Base-by-base conservation (phyloP, 1,140 invertebrate genomes). In the Ostrea edulis region DNA sequence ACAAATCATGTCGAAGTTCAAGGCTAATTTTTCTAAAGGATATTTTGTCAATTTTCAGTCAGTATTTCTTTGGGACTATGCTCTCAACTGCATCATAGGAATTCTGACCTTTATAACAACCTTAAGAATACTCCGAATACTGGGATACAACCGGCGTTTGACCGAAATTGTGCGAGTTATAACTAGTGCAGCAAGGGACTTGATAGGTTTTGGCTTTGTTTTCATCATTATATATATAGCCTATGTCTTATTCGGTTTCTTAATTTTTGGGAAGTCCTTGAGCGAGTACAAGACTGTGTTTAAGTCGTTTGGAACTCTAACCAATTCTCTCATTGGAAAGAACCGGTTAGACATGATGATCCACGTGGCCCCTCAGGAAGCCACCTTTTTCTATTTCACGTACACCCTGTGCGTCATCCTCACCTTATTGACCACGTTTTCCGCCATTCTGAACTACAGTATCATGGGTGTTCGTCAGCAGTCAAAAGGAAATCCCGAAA, bases 341-440 rank as follows among this genome's bases (percentile, higher is more conserved):
- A 97, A 97, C 93, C 96, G 97, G 92, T 97, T 97, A 91, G 94
- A 95, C 62, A 95, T 95, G 20, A 96, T 97, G 22, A 96, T 97
- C 91, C 93, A 95, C 51, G 96, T 96, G 0, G 96, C 97, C 94
- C 95, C 96, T 82, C 92, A 97, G 25, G 93, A 97, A 52, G 97
- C 97, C 7, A 97, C 97, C 12, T 96, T 97, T 51, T 97, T 96
- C 93, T 97, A 97, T 92, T 91, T 97, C 2, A 95, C 96, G 2
- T 97, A 97, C 89, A 97, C 97, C 22, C 96, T 97, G 92, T 96
- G 97, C 86, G 97, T 97, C 0, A 97, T 97, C 93, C 97, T 97
- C 90, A 96, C 97, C 62, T 92, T 97, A 53, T 92, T 97, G 95
- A 97, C 97, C 90, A 97, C 97, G 97, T 97, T 97, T 91, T 93